Evolutionary conservation across 1,140 invertebrate species (phyloP), one percentile per base, ranked within the genome.

Genomic region (Camponotus pennsylvanicus): DNA sequence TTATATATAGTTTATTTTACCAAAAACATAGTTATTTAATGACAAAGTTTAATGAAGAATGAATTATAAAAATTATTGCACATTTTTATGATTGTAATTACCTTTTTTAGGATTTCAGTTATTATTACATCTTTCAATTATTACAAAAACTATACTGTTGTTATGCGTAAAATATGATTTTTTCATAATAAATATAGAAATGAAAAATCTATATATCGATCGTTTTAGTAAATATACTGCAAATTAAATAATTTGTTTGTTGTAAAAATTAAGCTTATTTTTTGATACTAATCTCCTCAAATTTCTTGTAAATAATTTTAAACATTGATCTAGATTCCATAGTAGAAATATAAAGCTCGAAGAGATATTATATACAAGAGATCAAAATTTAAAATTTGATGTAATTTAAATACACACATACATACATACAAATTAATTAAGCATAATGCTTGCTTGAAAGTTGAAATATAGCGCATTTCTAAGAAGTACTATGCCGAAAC

Each of bases 401-500:
- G 15, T 21, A 79, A 34, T 9, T 32, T 8, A 78, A 18, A 45
- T 7, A 77, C 13, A 1, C 18, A 76, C 7, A 21, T 21, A 21
- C 13, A 1, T 27, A 76, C 7, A 61, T 61, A 40, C 7, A 61
- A 13, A 77, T 66, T 79, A 78, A 66, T 9, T 78, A 78, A 64
- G 15, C 5, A 49, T 52, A 49, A 34, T 11, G n/a, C 18, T 18
- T 5, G 15, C 18, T 52, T 49, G 13, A 11, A 45, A 45, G 9
- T 45, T 13, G 11, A 63, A 15, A 11, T 9, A 49, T 66, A 49
- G 9, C 11, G n/a, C 13, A 15, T 67, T 32, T 70, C 32, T 80
- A 40, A 70, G 32, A 80, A 80, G 78, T 80, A 80, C 34, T 9
- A 45, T 59, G 78, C 78, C 66, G 32, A 57, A 15, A n/a, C 32